Percentiles rank a stretch among this genome's conserved stretches.
Evolutionary conservation across 2,797 vertebrate genomes (phyloP).

Genomic region (Chelmon rostratus): DNA sequence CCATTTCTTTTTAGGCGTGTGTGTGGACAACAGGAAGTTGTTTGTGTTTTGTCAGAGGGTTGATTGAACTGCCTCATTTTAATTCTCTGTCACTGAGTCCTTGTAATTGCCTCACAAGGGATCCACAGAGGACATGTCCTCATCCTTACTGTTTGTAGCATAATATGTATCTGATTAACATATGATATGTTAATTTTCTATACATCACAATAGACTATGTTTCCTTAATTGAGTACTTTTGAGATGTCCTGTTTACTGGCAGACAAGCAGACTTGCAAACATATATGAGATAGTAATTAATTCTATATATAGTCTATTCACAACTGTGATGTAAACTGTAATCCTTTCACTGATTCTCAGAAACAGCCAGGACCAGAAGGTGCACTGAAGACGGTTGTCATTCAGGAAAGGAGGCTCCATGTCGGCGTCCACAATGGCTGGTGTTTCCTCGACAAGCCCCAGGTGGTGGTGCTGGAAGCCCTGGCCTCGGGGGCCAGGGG

Average conservation of each 20-base stretch:
- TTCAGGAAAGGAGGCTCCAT: conserved; percentile 93
- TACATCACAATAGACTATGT: neutral
- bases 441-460: conserved; percentile 90
- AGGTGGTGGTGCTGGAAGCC: conserved; percentile 90
- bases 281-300: neutral
- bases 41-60: conserved; percentile 10
- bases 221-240: conserved; percentile 1
- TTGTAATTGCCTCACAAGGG: neutral
- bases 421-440: conserved; percentile 94
- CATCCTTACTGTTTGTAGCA: neutral
- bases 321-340: too few relatives aligned
- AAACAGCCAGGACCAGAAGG: conserved; percentile 71
- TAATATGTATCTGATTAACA: neutral
- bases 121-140: neutral
- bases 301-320: neutral
- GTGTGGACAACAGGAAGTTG: neutral
- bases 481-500: conserved; percentile 60
- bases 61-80: neutral
- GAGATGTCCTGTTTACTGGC: neutral
- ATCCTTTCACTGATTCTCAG: conserved; percentile 69
- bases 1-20: neutral
- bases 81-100: conserved; percentile 1
- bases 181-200: neutral
- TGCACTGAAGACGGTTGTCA: conserved; percentile 54
- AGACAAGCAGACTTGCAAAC: neutral